Percentiles rank a stretch among this genome's conserved stretches.
Conservation (phyloP, 2,888 invertebrate species). For the Euzetes globulus region DNA sequence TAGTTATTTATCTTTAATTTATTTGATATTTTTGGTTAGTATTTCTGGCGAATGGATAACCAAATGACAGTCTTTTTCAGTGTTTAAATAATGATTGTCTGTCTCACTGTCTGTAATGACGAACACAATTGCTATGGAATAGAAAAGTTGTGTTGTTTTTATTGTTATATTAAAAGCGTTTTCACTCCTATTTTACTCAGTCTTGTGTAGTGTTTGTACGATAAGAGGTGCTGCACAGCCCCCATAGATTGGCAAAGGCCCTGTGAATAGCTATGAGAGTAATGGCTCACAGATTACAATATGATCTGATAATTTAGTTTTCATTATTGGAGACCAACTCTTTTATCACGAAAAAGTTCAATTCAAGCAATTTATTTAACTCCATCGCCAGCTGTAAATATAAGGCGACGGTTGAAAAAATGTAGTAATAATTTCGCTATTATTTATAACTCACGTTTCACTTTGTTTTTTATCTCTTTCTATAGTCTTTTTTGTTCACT, state of each 20-base stretch:
- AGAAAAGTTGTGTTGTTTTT: neutral
- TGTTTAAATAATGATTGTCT: conserved; percentile 5
- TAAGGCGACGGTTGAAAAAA: neutral
- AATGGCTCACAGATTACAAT: neutral
- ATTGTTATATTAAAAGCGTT: neutral
- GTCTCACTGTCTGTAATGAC: neutral
- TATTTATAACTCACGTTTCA: conserved; percentile 27
- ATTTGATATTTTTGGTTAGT: neutral
- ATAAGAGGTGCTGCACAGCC: neutral
- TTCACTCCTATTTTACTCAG: neutral
- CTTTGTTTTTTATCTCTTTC: neutral
- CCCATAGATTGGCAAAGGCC: neutral
- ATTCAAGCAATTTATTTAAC: conserved; percentile 13
- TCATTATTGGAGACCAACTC: conserved; percentile 21
- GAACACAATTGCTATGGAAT: neutral
- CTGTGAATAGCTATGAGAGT: neutral
- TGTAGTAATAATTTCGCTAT: neutral
- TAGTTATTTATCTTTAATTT: neutral
- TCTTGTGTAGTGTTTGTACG: neutral
- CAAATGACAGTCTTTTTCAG: neutral
- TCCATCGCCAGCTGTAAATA: conserved; percentile 21
- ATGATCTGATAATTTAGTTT: conserved; percentile 5
- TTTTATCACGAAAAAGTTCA: conserved; percentile 11
- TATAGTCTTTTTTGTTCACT: neutral
- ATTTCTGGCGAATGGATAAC: neutral